These are phyloP conservation scores for Alaudala cheleensis DNA, from an alignment of 2,113 vertebrate species.

Conservation along the genomic window DNA sequence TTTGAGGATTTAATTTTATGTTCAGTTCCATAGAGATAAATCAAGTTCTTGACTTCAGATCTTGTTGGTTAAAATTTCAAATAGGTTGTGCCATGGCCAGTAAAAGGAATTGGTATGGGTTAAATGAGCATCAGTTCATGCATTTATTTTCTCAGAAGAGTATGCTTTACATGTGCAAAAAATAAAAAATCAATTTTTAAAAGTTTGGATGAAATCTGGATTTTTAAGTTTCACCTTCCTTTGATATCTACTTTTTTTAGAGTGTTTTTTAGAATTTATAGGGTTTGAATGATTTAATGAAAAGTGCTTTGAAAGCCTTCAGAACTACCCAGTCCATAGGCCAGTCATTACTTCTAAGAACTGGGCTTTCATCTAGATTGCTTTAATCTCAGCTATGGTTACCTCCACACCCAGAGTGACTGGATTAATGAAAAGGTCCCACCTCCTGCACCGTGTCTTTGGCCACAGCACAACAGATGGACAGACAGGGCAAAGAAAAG, in stretches of 20 bases:
- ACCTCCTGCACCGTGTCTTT: neutral
- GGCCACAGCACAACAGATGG: neutral
- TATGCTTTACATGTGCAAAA: neutral
- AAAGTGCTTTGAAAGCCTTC: neutral
- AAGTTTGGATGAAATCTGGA: neutral
- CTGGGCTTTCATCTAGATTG: neutral
- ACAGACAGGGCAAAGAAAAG: neutral
- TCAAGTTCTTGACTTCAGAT: neutral
- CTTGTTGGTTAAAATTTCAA: neutral
- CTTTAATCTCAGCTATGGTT: neutral
- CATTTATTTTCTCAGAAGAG: neutral
- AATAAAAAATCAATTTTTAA: fast-evolving
- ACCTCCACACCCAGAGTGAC: neutral
- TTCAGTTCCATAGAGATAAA: neutral
- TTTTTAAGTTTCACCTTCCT: neutral
- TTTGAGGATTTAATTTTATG: neutral
- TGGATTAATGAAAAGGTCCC: neutral
- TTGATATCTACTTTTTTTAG: neutral
- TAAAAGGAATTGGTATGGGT: neutral
- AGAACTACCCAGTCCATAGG: neutral
- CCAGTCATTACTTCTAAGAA: neutral
- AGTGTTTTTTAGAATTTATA: neutral
- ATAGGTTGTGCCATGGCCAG: neutral
- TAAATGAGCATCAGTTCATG: neutral
- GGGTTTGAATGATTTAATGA: neutral